Percentiles rank a stretch among this genome's conserved stretches.
Conservation (phyloP, 2,797 vertebrate species). For the Mus caroli region DNA sequence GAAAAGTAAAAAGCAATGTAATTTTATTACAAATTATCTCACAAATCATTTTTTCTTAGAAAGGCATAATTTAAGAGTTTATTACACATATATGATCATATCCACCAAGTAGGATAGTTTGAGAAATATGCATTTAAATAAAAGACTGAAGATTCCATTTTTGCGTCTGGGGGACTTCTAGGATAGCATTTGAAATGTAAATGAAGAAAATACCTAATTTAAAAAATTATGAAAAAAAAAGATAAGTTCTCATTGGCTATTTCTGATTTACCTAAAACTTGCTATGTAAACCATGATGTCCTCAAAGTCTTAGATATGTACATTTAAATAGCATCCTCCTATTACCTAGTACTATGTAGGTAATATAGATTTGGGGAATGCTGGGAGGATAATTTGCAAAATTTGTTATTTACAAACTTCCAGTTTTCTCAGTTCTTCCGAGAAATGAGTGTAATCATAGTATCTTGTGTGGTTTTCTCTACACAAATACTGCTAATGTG, state of each 20-base stretch:
- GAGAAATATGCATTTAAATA: neutral
- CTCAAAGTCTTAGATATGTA: neutral
- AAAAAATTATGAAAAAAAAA: no score
- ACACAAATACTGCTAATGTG: neutral
- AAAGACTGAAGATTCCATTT: neutral
- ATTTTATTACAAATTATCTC: neutral
- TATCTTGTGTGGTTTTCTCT: neutral
- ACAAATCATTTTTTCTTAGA: neutral
- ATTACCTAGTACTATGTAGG: neutral
- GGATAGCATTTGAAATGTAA: no score
- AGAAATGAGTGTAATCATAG: neutral
- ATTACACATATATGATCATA: neutral
- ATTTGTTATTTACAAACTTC: slow-evolving; percentile 30
- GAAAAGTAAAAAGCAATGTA: neutral
- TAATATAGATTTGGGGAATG: neutral
- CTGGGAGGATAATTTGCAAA: neutral
- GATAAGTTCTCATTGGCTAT: neutral
- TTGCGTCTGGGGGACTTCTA: neutral
- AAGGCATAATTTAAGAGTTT: slow-evolving; percentile 7
- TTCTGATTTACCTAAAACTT: neutral
- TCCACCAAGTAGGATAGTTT: neutral
- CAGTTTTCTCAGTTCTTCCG: neutral
- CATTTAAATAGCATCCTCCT: neutral
- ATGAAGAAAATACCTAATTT: no score
- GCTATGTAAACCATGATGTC: neutral